Conservation (phyloP, 2,888 invertebrate genomes). For the Rhodophaea formosa region DNA sequence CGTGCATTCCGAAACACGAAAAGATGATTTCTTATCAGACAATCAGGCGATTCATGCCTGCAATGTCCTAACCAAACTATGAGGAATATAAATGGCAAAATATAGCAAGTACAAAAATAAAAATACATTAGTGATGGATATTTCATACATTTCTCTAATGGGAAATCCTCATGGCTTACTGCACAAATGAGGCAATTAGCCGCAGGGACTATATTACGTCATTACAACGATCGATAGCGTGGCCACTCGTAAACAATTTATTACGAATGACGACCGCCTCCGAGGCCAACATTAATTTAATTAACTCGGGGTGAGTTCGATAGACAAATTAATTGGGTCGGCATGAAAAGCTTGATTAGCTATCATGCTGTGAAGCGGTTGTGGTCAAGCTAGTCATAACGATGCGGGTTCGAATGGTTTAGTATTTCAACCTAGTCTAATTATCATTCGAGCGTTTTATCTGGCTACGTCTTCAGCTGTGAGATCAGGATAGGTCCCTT, state of each 20-base stretch:
- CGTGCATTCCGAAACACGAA: too few species aligned
- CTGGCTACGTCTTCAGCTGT: too few species aligned
- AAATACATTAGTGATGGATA: background rate
- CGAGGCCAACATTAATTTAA: background rate
- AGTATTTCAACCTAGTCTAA: too few species aligned
- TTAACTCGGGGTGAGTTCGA: background rate
- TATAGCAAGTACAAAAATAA: too few species aligned
- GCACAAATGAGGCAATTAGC: background rate
- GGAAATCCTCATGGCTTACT: conserved; percentile 2
- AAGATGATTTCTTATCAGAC: too few species aligned
- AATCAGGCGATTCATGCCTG: too few species aligned
- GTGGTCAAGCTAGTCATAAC: too few species aligned
- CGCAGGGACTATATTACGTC: conserved; percentile 6
- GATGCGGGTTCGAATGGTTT: too few species aligned
- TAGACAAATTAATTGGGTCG: background rate
- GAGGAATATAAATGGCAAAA: too few species aligned
- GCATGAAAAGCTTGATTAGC: background rate
- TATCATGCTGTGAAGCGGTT: background rate
- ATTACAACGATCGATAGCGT: conserved; percentile 3
- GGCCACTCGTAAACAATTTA: conserved; percentile 3
- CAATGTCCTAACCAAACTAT: too few species aligned
- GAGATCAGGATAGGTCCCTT: too few species aligned
- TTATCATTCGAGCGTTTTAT: too few species aligned
- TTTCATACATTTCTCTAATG: background rate
- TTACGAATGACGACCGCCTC: background rate